phyloP scores from a whole-genome alignment of 2,888 invertebrate genomes.

The Sinodicranocentrus sp. region DNA sequence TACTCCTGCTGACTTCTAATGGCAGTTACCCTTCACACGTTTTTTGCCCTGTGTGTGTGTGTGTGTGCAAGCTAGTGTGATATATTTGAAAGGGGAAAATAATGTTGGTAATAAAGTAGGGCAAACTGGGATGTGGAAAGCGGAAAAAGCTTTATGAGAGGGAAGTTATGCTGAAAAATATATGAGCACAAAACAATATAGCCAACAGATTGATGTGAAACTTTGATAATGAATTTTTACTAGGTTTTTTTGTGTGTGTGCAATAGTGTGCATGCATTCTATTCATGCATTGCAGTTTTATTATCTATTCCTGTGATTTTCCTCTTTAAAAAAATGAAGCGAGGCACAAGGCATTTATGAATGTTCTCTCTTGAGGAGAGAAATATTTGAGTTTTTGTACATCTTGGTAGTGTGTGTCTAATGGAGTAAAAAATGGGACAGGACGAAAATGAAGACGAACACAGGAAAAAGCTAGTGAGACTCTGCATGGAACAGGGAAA shows the following conservation, averaged over 20 bases:
- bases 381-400: conserved; percentile 47
- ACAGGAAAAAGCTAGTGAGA: not conserved
- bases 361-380: conserved; percentile 30
- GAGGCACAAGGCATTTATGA: conserved; percentile 9
- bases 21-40: too few species aligned
- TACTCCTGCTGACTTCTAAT: too few species aligned
- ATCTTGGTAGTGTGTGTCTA: conserved; percentile 35
- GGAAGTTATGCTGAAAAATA: too few species aligned
- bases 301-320: not conserved
- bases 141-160: too few species aligned
- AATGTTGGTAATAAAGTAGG: too few species aligned
- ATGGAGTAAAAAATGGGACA: conserved; percentile 56
- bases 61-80: too few species aligned
- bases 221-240: conserved; percentile 61
- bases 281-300: not conserved
- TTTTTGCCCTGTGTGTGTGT: too few species aligned
- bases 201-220: conserved; percentile 24
- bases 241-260: conserved; percentile 18
- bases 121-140: not conserved
- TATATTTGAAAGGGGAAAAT: too few species aligned
- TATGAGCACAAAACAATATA: too few species aligned
- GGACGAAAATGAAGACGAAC: conserved; percentile 35
- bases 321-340: conserved; percentile 10
- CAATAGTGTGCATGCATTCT: not conserved
- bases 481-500: not conserved